Evolutionary conservation across 2,113 vertebrate genomes (phyloP), one percentile per base, ranked within the genome.

Genomic region (Amblyopsis rosae): DNA sequence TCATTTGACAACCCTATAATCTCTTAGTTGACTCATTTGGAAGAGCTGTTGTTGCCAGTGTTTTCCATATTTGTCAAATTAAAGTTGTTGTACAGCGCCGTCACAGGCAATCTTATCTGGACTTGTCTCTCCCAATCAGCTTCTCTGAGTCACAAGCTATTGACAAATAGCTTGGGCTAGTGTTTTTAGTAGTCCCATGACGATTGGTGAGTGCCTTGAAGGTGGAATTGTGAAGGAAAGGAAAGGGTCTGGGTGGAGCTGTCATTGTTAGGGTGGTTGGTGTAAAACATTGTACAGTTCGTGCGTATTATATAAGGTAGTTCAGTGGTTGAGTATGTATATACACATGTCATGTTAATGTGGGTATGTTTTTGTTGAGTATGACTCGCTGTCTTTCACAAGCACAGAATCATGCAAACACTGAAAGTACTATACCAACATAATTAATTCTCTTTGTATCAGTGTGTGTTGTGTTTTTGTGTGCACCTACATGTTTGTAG

Each of bases 81-180:
- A n/a, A 65, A 62, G 57, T n/a, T 46, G 49, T 65, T 59, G 13
- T 45, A 17, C 64, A 53, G 17, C 16, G 35, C 12, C 65, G 70
- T 73, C 67, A 70, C 10, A 67, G 46, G 16, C 53, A 58, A 61
- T 67, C 41, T 48, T 35, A 15, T 7, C 41, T 17, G 6, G n/a
- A 7, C 7, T 50, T 11, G 26, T 49, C 17, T 17, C 7, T n/a
- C 12, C 12, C 11, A 41, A 12, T 9, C 3, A 11, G 41, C 47
- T 33, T 7, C 4, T n/a, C 51, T 54, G 51, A 58, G 9, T 12
- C 3, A 4, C 9, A 6, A 3, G n/a, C 49, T 77, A 60, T 68
- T 69, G 77, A 77, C 67, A 77, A 77, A 72, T 67, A 57, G 13
- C 68, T 54, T 12, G 32, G 56, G 54, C 48, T 60, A 9, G 47